Conservation (phyloP, 2,797 vertebrate species). For the Mormyrops boulengeri region DNA sequence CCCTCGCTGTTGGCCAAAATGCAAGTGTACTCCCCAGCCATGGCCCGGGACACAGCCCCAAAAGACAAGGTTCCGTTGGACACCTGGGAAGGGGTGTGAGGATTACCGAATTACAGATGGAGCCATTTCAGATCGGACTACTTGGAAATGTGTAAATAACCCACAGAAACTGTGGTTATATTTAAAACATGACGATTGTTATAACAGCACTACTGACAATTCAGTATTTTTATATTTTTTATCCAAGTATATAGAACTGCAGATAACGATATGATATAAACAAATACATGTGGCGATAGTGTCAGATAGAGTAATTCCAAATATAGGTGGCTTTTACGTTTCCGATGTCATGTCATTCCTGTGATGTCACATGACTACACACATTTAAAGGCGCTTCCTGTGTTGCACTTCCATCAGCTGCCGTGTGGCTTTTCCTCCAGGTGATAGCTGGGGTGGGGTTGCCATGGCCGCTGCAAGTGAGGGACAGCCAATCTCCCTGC, state of each 20-base stretch:
- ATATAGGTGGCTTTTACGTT: background rate
- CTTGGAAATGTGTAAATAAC: background rate
- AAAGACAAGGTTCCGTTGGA: slow-evolving; percentile 72
- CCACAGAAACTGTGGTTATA: background rate
- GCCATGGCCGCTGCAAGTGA: slow-evolving; percentile 72
- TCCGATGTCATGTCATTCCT: background rate
- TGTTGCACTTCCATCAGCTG: background rate
- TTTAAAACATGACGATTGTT: background rate
- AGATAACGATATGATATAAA: background rate
- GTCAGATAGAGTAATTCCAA: background rate
- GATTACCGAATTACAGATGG: background rate
- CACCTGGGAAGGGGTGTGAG: slow-evolving; percentile 42
- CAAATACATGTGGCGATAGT: background rate
- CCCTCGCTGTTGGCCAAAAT: slow-evolving; percentile 81
- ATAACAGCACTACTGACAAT: background rate
- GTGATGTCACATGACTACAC: background rate
- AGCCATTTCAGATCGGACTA: background rate
- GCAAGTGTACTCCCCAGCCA: slow-evolving; percentile 77
- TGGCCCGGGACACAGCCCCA: slow-evolving; percentile 52
- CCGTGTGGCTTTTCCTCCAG: slow-evolving; percentile 65
- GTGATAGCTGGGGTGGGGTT: slow-evolving; percentile 74
- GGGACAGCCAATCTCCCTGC: slow-evolving; percentile 56
- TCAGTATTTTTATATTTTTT: background rate
- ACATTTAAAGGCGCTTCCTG: background rate
- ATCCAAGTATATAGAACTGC: background rate